Percentiles rank a stretch among this genome's conserved stretches.
phyloP scores from a whole-genome alignment of 2,888 invertebrate genomes.

The Odontocolon sp. region DNA sequence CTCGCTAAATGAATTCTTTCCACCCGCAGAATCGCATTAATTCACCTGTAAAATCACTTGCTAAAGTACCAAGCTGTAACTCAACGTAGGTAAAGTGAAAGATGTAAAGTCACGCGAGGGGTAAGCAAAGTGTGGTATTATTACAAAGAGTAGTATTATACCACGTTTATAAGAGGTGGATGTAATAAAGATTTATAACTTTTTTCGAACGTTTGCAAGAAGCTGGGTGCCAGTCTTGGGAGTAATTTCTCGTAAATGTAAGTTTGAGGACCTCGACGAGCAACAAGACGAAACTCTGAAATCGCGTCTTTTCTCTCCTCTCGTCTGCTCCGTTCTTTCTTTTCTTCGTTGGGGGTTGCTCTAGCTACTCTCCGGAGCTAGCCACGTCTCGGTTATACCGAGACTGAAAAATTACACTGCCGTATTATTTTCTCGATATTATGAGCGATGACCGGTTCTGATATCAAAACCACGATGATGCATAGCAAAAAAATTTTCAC shows the following conservation, averaged over 20 bases:
- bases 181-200: constrained; percentile 57
- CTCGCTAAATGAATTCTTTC: not conserved
- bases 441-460: not conserved
- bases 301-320: not conserved
- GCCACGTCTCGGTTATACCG: constrained; percentile 48
- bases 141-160: constrained; percentile 3
- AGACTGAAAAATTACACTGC: constrained; percentile 59
- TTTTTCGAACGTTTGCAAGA: constrained; percentile 16
- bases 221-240: constrained; percentile 45
- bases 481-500: too few species aligned
- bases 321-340: constrained; percentile 27
- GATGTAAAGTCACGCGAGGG: not conserved
- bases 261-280: constrained; percentile 54
- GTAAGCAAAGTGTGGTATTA: constrained; percentile 14
- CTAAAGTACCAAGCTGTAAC: not conserved
- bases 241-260: constrained; percentile 60
- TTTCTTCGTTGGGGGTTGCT: constrained; percentile 25
- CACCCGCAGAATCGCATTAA: not conserved
- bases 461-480: not conserved
- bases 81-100: not conserved
- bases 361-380: not conserved
- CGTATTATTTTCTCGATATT: constrained; percentile 61
- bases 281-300: not conserved
- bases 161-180: not conserved
- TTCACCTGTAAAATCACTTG: constrained; percentile 20